Evolutionary conservation across 2,113 vertebrate species (phyloP).

Genomic region (Eudorcas thomsonii): DNA sequence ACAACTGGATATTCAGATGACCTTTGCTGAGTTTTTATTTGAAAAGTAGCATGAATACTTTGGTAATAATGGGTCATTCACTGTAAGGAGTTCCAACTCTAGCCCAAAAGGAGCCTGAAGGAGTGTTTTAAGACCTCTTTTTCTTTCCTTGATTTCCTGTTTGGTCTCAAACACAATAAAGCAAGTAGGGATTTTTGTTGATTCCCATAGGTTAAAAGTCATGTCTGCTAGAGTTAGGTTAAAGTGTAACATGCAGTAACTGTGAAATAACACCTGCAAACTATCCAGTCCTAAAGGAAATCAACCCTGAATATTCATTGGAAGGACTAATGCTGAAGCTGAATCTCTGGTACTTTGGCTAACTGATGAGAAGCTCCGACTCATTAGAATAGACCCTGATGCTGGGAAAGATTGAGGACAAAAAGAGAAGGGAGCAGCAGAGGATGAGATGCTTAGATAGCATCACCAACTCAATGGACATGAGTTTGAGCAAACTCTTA

Average conservation of each 20-base stretch:
- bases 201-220: background rate
- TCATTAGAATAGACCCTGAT: background rate
- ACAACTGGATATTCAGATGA: background rate
- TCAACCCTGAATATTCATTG: background rate
- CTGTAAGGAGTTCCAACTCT: background rate
- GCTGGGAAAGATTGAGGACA: background rate
- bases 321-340: background rate
- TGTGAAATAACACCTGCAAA: background rate
- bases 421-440: background rate
- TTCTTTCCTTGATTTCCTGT: background rate
- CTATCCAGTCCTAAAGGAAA: background rate
- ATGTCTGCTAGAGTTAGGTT: background rate
- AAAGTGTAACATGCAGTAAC: background rate
- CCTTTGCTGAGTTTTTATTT: background rate
- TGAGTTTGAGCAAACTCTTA: background rate
- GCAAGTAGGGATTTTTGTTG: background rate
- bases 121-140: background rate
- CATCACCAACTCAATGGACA: background rate
- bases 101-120: background rate
- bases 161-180: background rate
- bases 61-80: background rate
- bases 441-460: background rate
- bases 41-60: background rate
- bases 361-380: background rate
- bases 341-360: background rate